These are phyloP conservation scores for Andrena dorsata DNA, from an alignment of 2,888 invertebrate species.

Conservation along the genomic window DNA sequence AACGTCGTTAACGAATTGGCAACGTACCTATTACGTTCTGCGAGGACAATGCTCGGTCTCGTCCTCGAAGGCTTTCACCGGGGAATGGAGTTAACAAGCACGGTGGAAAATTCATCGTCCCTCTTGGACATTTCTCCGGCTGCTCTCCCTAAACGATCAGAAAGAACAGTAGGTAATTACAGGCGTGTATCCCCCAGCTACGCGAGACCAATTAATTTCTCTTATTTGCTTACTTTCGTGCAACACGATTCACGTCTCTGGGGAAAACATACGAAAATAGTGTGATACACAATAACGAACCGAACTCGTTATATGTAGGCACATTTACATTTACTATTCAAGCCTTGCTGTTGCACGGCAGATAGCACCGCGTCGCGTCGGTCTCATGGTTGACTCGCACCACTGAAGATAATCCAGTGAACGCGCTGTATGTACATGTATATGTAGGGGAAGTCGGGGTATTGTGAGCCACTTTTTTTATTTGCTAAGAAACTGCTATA, in stretches of 20 bases:
- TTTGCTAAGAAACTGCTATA: too few relatives aligned
- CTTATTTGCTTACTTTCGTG: background rate
- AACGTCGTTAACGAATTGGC: conserved; percentile 30
- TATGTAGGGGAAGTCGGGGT: too few relatives aligned
- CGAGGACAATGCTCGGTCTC: conserved; percentile 1
- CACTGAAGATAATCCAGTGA: conserved; percentile 2
- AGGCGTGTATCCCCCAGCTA: background rate
- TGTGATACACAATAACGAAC: background rate
- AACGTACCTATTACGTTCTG: conserved; percentile 1
- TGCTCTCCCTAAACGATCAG: background rate
- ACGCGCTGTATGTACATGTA: background rate
- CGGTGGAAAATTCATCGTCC: background rate
- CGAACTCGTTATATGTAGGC: background rate
- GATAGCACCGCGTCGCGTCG: background rate
- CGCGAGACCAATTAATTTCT: background rate
- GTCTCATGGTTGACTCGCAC: conserved; percentile 1
- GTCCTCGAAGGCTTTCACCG: background rate
- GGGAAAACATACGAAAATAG: background rate
- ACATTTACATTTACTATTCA: too few relatives aligned
- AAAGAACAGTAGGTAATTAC: background rate
- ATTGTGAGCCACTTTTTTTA: too few relatives aligned
- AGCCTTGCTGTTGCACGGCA: background rate
- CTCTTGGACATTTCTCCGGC: background rate
- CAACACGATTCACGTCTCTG: background rate
- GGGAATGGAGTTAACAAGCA: background rate